Evolutionary conservation across 2,113 vertebrate species (phyloP).

Genomic region (Greenwoodochromis staneri): DNA sequence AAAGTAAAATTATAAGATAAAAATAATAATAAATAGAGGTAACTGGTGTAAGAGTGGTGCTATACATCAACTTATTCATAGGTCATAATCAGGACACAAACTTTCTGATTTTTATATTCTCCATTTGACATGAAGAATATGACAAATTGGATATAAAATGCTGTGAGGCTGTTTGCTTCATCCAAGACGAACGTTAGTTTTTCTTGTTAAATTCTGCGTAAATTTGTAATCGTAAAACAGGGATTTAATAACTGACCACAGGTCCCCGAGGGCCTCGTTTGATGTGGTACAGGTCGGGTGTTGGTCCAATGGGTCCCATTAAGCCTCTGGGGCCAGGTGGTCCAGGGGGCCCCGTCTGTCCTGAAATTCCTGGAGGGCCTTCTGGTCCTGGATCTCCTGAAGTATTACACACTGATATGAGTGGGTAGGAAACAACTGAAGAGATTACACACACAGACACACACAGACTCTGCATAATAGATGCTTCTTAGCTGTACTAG

Average conservation of each 20-base stretch:
- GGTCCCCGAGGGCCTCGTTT: conserved; percentile 91
- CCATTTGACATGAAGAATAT: not conserved
- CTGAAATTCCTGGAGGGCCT: conserved; percentile 79
- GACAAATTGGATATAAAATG: not conserved
- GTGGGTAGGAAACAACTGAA: not conserved
- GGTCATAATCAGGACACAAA: not conserved
- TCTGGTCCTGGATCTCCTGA: conserved; percentile 83
- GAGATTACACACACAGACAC: not conserved
- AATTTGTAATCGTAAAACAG: not conserved
- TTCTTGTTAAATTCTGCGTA: not conserved
- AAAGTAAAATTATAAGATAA: not conserved
- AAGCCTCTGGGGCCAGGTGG: conserved; percentile 85
- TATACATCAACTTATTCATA: not conserved
- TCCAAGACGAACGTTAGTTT: not conserved
- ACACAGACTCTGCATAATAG: not conserved
- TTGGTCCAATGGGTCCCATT: conserved; percentile 93
- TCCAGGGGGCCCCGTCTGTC: conserved; percentile 79
- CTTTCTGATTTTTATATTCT: not conserved
- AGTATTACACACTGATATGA: conserved; percentile 11
- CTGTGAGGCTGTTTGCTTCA: not conserved
- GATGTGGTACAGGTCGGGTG: conserved; percentile 88
- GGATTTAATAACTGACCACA: conserved; percentile 75
- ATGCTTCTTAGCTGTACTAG: not conserved
- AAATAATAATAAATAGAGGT: not conserved
- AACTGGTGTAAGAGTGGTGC: not conserved